Base-by-base conservation (phyloP, 1,140 invertebrate species). In the Pogonomyrmex californicus region DNA sequence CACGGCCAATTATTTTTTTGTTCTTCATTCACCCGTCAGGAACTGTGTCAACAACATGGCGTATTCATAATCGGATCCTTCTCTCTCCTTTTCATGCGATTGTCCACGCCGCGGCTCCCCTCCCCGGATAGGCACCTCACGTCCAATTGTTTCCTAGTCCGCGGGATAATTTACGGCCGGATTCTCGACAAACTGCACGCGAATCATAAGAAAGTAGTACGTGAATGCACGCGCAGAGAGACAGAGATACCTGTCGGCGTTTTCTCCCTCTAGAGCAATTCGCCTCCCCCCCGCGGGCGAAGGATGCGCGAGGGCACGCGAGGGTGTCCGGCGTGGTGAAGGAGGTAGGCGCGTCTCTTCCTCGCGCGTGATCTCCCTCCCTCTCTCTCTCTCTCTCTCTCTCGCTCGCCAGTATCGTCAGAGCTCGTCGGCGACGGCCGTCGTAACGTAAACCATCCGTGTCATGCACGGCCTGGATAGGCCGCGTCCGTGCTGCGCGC, bases 391-490 rank as follows among this genome's bases (percentile, higher is more conserved):
- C 23, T 23, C 23, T 23, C 23, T 23, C 23, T 23, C 23, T 23
- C 23, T 23, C 23, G 23, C 23, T 23, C 23, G 23, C 23, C 54
- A n/a, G 44, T 12, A 9, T 75, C 30, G 33, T 71, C 14, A 6
- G 10, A 65, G 10, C 36, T 4, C 33, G 23, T 7, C 12, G 14
- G 14, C 44, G n/a, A 71, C 41, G 78, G 30, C 58, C 12, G 9
- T 30, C 9, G 41, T 4, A 44, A 44, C 41, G 41, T 23, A 12
- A 33, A 81, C 85, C 23, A 23, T 83, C 14, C 62, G 63, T 86
- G 87, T 86, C 86, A 91, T 91, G 90, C 71, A 71, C 81, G 77
- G 54, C 68, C 78, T 83, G 79, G 71, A 79, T 86, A 60, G 68
- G 81, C 51, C 70, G 79, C 70, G 79, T 79, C 77, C 66, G 66